phyloP scores from a whole-genome alignment of 2,797 vertebrate species.

The Silurus aristotelis region DNA sequence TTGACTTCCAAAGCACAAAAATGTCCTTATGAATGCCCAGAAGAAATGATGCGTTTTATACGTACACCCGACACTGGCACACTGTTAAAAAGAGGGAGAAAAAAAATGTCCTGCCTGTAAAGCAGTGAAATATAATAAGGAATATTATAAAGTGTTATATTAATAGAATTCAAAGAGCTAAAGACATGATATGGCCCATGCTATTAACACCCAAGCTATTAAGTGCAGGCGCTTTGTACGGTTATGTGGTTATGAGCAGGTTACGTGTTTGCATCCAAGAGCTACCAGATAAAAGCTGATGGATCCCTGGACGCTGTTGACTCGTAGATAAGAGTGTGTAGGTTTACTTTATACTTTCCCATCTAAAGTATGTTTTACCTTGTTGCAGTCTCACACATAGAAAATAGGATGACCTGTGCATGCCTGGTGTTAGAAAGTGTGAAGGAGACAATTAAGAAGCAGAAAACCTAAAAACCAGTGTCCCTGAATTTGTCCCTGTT shows the following conservation, averaged over 20 bases:
- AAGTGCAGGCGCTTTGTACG: not conserved
- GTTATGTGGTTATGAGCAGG: not conserved
- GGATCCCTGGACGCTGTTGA: not conserved
- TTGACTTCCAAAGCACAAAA: conserved; percentile 3
- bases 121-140: conserved; percentile 22
- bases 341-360: not conserved
- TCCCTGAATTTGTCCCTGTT: not conserved
- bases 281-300: not conserved
- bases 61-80: not conserved
- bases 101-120: not conserved
- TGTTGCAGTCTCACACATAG: not conserved
- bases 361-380: not conserved
- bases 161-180: not conserved
- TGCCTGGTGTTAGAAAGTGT: conserved; percentile 12
- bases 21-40: not conserved
- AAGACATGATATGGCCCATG: not conserved
- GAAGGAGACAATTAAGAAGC: conserved; percentile 16
- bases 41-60: conserved; percentile 26
- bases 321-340: too few species aligned
- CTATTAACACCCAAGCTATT: conserved; percentile 4
- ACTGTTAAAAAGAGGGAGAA: not conserved
- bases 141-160: not conserved
- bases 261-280: not conserved
- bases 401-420: not conserved
- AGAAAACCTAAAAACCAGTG: conserved; percentile 13